A percentile compares a stretch with the other conserved stretches of the same genome.
phyloP scores from a whole-genome alignment of 2,113 vertebrate genomes.

The Jacana jacana region DNA sequence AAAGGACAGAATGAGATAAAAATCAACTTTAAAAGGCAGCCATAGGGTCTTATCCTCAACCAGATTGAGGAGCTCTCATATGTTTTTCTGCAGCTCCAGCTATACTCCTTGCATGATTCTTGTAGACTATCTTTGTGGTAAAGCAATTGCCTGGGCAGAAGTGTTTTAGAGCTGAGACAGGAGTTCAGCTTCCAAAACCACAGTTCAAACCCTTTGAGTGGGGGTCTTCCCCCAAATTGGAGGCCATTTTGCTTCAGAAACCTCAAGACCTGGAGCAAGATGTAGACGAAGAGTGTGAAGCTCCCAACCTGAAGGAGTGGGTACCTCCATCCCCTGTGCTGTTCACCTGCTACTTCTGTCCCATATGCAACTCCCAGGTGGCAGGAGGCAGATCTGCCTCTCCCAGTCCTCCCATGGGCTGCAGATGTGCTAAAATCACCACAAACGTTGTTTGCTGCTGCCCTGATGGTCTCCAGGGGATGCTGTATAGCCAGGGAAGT shows the following conservation, averaged over 20 bases:
- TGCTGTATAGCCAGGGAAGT: neutral
- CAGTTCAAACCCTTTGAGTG: neutral
- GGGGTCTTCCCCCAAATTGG: neutral
- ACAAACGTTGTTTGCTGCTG: neutral
- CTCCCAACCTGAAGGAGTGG: accelerated
- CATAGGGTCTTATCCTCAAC: neutral
- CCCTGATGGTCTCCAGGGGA: neutral
- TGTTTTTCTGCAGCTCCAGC: neutral
- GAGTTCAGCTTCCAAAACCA: neutral
- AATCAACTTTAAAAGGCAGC: neutral
- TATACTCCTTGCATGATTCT: neutral
- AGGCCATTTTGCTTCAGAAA: neutral
- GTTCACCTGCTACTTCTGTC: neutral
- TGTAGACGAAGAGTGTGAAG: neutral
- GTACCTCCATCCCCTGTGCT: accelerated
- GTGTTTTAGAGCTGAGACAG: neutral
- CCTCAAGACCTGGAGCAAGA: neutral
- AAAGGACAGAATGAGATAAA: neutral
- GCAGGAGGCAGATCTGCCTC: neutral
- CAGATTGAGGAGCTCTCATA: neutral
- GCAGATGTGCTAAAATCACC: neutral
- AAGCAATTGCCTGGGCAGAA: neutral
- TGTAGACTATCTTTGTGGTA: neutral
- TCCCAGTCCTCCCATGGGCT: neutral
- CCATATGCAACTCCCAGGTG: neutral